Conservation (phyloP, 1,140 invertebrate species). For the Penaeus indicus region DNA sequence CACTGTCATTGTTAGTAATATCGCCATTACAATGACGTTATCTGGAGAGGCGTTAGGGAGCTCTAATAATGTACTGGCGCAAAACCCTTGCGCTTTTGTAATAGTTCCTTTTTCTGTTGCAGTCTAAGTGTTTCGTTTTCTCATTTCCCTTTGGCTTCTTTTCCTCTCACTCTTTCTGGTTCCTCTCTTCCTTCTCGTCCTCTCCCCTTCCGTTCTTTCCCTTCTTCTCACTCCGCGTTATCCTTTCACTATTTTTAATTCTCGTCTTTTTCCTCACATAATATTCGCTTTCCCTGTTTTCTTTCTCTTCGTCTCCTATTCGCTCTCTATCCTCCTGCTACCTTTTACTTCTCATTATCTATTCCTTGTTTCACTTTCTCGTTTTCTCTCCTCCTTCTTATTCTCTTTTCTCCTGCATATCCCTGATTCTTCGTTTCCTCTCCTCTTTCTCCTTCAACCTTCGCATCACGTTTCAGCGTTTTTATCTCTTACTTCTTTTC, state of each 20-base stretch:
- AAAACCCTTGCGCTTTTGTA: too few relatives aligned
- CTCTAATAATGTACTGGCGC: too few relatives aligned
- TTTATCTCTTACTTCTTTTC: neutral
- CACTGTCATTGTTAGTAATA: too few relatives aligned
- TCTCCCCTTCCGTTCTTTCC: neutral
- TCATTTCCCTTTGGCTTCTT: too few relatives aligned
- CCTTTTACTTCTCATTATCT: neutral
- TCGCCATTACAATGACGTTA: too few relatives aligned
- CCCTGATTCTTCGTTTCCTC: neutral
- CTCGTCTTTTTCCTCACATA: too few relatives aligned
- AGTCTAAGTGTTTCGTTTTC: too few relatives aligned
- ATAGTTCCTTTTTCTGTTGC: neutral
- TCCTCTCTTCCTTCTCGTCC: neutral
- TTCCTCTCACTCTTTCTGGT: neutral
- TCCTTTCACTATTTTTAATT: neutral
- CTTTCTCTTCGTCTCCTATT: neutral
- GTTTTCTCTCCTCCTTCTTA: neutral
- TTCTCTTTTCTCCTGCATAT: neutral
- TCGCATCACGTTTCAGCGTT: neutral
- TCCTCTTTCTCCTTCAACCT: slow-evolving; percentile 2
- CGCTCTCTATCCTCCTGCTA: neutral
- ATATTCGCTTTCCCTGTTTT: neutral
- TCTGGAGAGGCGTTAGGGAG: too few relatives aligned
- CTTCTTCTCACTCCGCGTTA: neutral
- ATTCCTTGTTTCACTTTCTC: neutral